phyloP scores from a whole-genome alignment of 2,113 vertebrate species.

The Lota lota region DNA sequence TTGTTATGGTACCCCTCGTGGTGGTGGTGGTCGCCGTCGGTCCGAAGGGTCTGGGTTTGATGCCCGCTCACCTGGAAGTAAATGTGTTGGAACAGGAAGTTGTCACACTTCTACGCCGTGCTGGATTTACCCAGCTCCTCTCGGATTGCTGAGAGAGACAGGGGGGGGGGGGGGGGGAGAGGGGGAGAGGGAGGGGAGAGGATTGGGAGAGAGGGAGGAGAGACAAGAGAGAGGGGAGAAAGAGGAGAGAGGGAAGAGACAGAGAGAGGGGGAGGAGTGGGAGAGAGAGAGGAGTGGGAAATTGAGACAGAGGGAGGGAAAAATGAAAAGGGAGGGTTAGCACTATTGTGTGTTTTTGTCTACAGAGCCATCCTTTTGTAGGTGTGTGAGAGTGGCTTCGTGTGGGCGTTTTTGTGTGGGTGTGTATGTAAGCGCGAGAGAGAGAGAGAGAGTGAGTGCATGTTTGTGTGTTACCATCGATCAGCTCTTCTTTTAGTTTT shows the following conservation, averaged over 20 bases:
- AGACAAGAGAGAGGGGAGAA: too few species aligned
- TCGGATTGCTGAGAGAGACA: conserved; percentile 83
- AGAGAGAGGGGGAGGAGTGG: too few species aligned
- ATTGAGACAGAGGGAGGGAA: too few species aligned
- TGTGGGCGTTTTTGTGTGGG: background rate
- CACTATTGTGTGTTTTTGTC: background rate
- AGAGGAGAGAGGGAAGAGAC: too few species aligned
- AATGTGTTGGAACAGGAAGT: conserved; percentile 39
- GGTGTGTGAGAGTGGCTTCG: background rate
- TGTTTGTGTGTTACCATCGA: conserved; percentile 83
- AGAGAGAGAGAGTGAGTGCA: too few species aligned
- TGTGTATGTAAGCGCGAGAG: too few species aligned
- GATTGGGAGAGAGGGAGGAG: too few species aligned
- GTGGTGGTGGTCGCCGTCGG: too few species aligned
- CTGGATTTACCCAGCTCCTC: conserved; percentile 95
- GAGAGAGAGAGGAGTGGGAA: too few species aligned
- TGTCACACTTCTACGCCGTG: conserved; percentile 80
- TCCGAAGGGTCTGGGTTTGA: too few species aligned
- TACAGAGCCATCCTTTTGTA: background rate
- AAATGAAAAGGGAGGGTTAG: background rate
- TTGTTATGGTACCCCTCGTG: too few species aligned
- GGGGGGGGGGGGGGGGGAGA: background rate
- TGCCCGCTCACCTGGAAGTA: too few species aligned
- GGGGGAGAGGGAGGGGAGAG: background rate
- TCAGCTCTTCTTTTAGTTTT: conserved; percentile 98